Base-by-base conservation (phyloP, 2,113 vertebrate genomes). In the Paralichthys olivaceus region DNA sequence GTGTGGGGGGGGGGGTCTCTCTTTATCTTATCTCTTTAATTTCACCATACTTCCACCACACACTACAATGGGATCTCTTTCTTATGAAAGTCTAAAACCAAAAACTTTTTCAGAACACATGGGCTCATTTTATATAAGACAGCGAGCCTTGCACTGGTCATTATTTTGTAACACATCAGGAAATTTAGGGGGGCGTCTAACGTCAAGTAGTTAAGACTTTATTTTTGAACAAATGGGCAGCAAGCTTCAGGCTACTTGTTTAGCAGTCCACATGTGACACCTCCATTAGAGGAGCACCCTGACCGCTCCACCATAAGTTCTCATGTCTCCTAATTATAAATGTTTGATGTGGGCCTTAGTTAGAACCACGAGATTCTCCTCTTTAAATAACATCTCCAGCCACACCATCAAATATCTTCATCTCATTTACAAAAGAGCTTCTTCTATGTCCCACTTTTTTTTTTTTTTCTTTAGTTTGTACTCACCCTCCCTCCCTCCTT, bases 141-240 rank as follows among this genome's bases (percentile, higher is more conserved):
- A 66, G 47, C 34, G 2, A 88, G 84, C 43, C 40, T 56, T 51
- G 68, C 68, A 65, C 81, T 64, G 86, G 84, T 89, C 87, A 93
- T 93, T 93, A 92, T 84, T 85, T 87, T 90, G 87, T 91, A 90
- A 91, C 87, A 92, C 83, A 85, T 92, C 84, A 87, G 51, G 77
- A 84, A 80, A 85, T 86, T 87, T 81, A n/a, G n/a, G 83, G 84
- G 77, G 83, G 72, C 59, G 43, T 80, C 72, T 49, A 58, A 87
- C 72, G 72, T 89, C 81, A 81, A 77, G 76, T 84, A 90, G 89
- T 92, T 88, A 91, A 64, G 77, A 77, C 77, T 91, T 89, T 85
- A 90, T 90, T 90, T 86, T 88, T 78, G 22, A 89, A 91, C 89
- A 91, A 93, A 91, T 89, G 81, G 84, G 78, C 84, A 80, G 81